Evolutionary conservation across 2,888 invertebrate genomes (phyloP), one percentile per base, ranked within the genome.

Genomic region (Eulithis testata): DNA sequence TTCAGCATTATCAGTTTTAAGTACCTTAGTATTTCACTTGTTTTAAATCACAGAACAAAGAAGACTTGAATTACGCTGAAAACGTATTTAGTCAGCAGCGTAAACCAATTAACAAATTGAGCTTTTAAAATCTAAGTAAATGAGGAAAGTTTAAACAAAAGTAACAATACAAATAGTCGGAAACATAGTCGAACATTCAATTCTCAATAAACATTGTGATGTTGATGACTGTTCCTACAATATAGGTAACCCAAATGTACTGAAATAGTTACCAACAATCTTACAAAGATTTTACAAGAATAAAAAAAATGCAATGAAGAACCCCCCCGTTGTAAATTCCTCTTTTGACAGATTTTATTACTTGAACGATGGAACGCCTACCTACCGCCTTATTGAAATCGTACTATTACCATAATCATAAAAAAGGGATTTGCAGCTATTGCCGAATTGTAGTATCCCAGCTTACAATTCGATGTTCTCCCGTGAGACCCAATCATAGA

Each of bases 391-490:
- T 49, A 49, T 49, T 49, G 49, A 56, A 56, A 56, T 56, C 27
- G 45, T 31, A 44, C 56, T 44, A 56, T 56, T 56, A 56, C 45
- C 56, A 49, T 49, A 49, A 49, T 21, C 31, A 37, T 57, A 49
- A 12, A 27, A 47, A 49, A 49, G 47, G 37, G 9, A 57, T 56
- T 47, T 55, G 44, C 31, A 55, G 45, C 31, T 43, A 55, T 45
- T 45, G 44, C 44, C 36, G 57, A 49, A 57, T 14, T 57, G 14
- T 57, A 36, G 47, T 49, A 51, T 36, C 31, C 51, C 27, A 36
- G 51, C 51, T 51, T 51, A 51, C 11, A 31, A 27, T 51, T 11
- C 27, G 31, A 51, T 51, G 31, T 7, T 31, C 51, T 31, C 51
- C 31, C 31, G 31, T 51, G 27, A 5, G 51, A 49, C 21, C 3